These are phyloP conservation scores for Hucho hucho DNA, from an alignment of 2,113 vertebrate species.

Conservation along the genomic window DNA sequence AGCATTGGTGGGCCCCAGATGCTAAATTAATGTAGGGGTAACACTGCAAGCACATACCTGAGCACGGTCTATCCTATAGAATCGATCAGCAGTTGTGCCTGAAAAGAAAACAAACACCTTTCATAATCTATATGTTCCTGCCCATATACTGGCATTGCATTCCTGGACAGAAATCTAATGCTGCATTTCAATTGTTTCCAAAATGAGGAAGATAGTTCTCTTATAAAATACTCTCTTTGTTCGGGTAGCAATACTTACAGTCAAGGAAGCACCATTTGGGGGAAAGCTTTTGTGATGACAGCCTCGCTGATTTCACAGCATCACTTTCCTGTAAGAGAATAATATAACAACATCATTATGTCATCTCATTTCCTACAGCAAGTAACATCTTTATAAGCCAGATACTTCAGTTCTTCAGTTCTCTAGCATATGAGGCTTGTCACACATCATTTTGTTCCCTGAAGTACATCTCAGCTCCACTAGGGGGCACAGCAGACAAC, in stretches of 20 bases:
- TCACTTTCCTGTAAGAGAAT: slow-evolving; percentile 74
- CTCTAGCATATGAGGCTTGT: too few relatives aligned
- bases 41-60: slow-evolving; percentile 77
- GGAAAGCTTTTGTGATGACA: slow-evolving; percentile 82
- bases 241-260: slow-evolving; percentile 78
- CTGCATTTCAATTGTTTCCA: neutral
- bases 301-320: slow-evolving; percentile 69
- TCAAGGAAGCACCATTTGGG: slow-evolving; percentile 97
- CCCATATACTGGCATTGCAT: neutral
- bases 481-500: neutral
- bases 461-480: neutral
- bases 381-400: too few relatives aligned
- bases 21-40: too few relatives aligned
- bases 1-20: too few relatives aligned
- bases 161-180: neutral
- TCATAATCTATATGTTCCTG: neutral
- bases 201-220: neutral
- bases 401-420: too few relatives aligned
- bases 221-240: neutral
- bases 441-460: too few relatives aligned
- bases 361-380: neutral
- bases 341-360: slow-evolving; percentile 12
- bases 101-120: slow-evolving; percentile 20
- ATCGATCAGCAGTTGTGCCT: slow-evolving; percentile 94
- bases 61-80: slow-evolving; percentile 95